Conservation (phyloP, 2,797 vertebrate genomes). For the Sebastes jordani region DNA sequence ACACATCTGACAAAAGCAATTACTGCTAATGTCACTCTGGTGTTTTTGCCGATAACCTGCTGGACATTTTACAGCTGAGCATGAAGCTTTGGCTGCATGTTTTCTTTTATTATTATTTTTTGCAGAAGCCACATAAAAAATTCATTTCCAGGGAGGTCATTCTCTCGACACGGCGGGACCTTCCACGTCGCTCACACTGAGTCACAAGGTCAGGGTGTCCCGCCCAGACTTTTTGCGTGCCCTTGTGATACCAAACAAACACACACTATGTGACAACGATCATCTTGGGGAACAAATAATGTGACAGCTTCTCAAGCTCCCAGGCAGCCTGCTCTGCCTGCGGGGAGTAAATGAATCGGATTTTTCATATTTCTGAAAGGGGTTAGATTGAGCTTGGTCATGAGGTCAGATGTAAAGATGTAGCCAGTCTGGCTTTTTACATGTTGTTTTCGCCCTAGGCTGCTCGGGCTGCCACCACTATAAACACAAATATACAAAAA, state of each 20-base stretch:
- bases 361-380: slow-evolving; percentile 55
- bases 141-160: slow-evolving; percentile 50
- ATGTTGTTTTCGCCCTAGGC: neutral
- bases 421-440: slow-evolving; percentile 12
- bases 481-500: neutral
- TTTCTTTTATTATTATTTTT: neutral
- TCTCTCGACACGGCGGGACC: slow-evolving; percentile 49
- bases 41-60: slow-evolving; percentile 28
- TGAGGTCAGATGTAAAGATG: slow-evolving; percentile 56
- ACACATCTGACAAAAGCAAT: slow-evolving; percentile 50
- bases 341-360: slow-evolving; percentile 57
- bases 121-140: slow-evolving; percentile 10
- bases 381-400: slow-evolving; percentile 29
- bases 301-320: slow-evolving; percentile 64
- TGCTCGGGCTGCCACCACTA: neutral
- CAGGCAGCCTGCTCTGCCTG: slow-evolving; percentile 42
- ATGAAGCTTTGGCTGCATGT: neutral
- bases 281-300: slow-evolving; percentile 71
- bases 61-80: slow-evolving; percentile 12
- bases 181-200: slow-evolving; percentile 43
- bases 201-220: slow-evolving; percentile 51
- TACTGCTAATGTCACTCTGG: slow-evolving; percentile 32
- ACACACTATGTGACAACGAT: slow-evolving; percentile 63
- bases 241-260: slow-evolving; percentile 57
- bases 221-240: slow-evolving; percentile 37